A percentile compares a stretch with the other conserved stretches of the same genome.
phyloP scores from a whole-genome alignment of 1,140 invertebrate species.

The Vollenhovia emeryi region DNA sequence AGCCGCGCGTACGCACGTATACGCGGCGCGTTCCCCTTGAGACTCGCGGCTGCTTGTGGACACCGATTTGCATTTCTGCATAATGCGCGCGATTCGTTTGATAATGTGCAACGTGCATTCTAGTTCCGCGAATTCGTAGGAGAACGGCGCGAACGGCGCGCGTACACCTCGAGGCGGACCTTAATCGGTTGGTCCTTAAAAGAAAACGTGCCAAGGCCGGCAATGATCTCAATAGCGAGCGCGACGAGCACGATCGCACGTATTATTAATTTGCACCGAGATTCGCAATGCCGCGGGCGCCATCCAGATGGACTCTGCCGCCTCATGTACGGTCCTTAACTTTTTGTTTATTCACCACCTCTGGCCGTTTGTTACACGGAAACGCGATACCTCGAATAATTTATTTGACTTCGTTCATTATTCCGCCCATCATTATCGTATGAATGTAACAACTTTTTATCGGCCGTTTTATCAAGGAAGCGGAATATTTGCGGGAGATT shows the following conservation, averaged over 20 bases:
- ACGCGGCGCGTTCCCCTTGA: slow-evolving; percentile 26
- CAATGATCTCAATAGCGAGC: slow-evolving; percentile 42
- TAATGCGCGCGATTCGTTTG: slow-evolving; percentile 49
- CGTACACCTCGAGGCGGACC: slow-evolving; percentile 45
- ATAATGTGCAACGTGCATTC: slow-evolving; percentile 45
- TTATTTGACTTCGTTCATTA: neutral
- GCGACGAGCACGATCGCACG: slow-evolving; percentile 13
- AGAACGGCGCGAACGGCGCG: slow-evolving; percentile 62
- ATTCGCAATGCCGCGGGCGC: slow-evolving; percentile 39
- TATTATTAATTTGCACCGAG: slow-evolving; percentile 68
- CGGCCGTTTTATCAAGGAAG: neutral
- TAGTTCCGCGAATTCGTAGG: slow-evolving; percentile 67
- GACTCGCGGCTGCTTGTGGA: slow-evolving; percentile 28
- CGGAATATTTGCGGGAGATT: neutral
- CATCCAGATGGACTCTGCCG: neutral
- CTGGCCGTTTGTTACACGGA: neutral
- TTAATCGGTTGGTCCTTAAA: slow-evolving; percentile 68
- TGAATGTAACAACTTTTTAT: neutral
- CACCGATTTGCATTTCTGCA: slow-evolving; percentile 53
- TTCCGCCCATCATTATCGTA: neutral
- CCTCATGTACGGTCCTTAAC: neutral
- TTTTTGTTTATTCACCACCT: neutral
- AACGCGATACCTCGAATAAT: neutral
- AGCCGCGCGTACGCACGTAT: neutral
- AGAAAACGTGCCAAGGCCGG: slow-evolving; percentile 72